Percentiles rank a stretch among this genome's conserved stretches.
These are phyloP conservation scores for Brenthis daphne DNA, from an alignment of 2,888 invertebrate genomes.

Conservation along the genomic window DNA sequence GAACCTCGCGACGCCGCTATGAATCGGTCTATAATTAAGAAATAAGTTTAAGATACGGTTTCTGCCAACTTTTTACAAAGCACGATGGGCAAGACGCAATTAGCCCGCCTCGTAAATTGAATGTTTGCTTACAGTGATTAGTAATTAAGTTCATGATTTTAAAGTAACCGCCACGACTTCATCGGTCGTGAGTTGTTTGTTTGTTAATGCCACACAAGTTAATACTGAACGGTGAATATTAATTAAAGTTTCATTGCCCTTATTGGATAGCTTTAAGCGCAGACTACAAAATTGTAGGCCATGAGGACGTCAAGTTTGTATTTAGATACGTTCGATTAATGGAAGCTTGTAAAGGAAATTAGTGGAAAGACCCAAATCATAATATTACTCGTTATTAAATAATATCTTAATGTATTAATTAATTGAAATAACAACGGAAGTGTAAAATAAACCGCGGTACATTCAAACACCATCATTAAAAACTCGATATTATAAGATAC, in stretches of 20 bases:
- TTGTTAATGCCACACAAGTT: conserved; percentile 59
- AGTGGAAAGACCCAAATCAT: background rate
- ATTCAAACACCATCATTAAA: too few species aligned
- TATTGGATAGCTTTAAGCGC: conserved; percentile 36
- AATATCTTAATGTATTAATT: too few species aligned
- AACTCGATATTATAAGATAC: too few species aligned
- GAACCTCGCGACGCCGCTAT: conserved; percentile 72
- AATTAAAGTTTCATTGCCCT: conserved; percentile 52
- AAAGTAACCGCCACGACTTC: conserved; percentile 61
- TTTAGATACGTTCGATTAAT: background rate
- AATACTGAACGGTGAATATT: conserved; percentile 62
- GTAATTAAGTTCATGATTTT: conserved; percentile 78
- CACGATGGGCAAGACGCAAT: conserved; percentile 74
- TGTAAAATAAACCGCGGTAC: too few species aligned
- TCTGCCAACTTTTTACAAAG: conserved; percentile 78
- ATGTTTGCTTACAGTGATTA: conserved; percentile 82
- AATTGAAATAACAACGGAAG: too few species aligned
- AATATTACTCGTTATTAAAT: too few species aligned
- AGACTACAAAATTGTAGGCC: conserved; percentile 22
- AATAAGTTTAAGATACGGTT: conserved; percentile 80
- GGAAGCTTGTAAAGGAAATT: background rate
- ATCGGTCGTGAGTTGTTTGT: conserved; percentile 68
- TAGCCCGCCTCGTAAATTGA: conserved; percentile 82
- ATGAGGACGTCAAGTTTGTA: conserved; percentile 4
- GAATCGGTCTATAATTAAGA: conserved; percentile 82